Evolutionary conservation across 1,140 invertebrate genomes (phyloP), one percentile per base, ranked within the genome.

Genomic region (Pogonognathellus flavescens): DNA sequence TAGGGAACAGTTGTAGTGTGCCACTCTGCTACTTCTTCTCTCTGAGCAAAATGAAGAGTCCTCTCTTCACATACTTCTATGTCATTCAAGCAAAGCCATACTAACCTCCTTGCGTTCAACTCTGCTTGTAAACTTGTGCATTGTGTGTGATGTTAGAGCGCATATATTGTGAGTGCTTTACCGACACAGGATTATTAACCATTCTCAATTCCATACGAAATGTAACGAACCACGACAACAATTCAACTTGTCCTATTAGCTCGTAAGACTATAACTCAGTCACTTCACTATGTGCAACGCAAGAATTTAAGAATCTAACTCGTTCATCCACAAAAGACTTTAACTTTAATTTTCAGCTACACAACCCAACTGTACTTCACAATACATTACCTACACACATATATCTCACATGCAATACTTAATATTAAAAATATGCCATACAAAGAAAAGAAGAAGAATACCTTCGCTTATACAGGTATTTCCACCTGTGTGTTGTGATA

Each of bases 191-290:
- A 50, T 25, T 76, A 76, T 76, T 76, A 76, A 76, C 22, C 41
- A 16, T 22, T 70, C 22, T 31, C 11, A 10, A 50, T 31, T 76
- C 70, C 25, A 25, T 66, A 66, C 25, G 25, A 76, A 76, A 76
- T 76, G 70, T 76, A 76, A 76, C 70, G 70, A 76, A 76, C 70
- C 70, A 76, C 31, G 70, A 76, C 70, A 76, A 31, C 41, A 41
- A 76, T 76, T 31, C 18, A 76, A 66, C 62, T 66, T 76, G 70
- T 76, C 70, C 31, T 76, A 76, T 76, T 76, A 76, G 41, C 16
- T 76, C 41, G 70, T 31, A n/a, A 50, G 62, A 25, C 20, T 66
- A 25, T 66, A 66, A 66, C 62, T 66, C 25, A 41, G 31, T 41
- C 31, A 41, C 31, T 41, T 41, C 31, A 6, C 31, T 3, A n/a